phyloP scores from a whole-genome alignment of 1,140 invertebrate species.

The Heliconius eleuchia region DNA sequence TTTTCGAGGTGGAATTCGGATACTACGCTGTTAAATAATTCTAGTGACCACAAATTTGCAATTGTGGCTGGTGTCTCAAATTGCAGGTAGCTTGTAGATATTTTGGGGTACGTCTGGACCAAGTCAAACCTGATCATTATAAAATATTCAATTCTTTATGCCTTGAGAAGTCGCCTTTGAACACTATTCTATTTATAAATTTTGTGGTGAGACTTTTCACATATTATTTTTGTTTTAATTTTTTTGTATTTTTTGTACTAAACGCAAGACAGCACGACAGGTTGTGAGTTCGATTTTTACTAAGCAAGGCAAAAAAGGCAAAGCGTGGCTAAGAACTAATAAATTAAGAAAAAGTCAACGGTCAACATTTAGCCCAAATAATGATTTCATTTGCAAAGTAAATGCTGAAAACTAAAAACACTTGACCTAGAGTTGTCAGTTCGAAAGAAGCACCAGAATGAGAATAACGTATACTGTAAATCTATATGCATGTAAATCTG shows the following conservation, averaged over 20 bases:
- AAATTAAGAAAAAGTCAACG: no score
- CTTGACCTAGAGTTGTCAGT: conserved; percentile 43
- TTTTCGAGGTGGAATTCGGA: neutral
- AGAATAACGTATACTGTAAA: conserved; percentile 29
- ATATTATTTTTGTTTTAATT: neutral
- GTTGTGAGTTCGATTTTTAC: no score
- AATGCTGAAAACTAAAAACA: conserved; percentile 37
- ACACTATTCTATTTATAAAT: neutral
- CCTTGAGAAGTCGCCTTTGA: conserved; percentile 19
- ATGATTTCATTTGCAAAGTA: neutral
- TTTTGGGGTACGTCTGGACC: conserved; percentile 30
- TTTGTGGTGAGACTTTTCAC: neutral
- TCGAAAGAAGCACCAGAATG: conserved; percentile 40
- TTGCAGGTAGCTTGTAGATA: conserved; percentile 28
- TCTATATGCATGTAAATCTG: conserved; percentile 61
- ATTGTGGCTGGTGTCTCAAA: conserved; percentile 8
- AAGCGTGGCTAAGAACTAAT: no score
- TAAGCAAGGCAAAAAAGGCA: no score
- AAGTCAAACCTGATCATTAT: conserved; percentile 20
- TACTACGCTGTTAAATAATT: conserved; percentile 3
- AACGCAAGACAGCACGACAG: no score
- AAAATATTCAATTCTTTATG: conserved; percentile 24
- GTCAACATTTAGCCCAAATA: no score
- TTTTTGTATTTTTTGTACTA: no score
- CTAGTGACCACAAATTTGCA: conserved; percentile 13